A percentile compares a stretch with the other conserved stretches of the same genome.
Conservation (phyloP, 2,797 vertebrate genomes). For the Pseudochaenichthys georgianus region DNA sequence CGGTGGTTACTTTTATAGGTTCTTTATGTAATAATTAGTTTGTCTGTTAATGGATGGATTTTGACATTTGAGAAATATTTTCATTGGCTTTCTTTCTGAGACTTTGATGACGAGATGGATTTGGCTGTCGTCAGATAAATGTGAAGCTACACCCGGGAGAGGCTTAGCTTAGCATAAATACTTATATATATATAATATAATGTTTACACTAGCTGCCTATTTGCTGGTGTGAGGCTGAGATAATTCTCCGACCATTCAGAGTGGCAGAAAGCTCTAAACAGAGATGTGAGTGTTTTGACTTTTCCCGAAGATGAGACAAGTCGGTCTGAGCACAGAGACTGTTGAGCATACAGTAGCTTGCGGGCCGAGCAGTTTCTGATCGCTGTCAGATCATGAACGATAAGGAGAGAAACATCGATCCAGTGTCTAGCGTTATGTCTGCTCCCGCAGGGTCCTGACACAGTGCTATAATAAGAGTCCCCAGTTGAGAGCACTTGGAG, state of each 20-base stretch:
- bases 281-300: conserved; percentile 12
- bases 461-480: conserved; percentile 45
- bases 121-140: neutral
- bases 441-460: conserved; percentile 43
- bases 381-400: conserved; percentile 35
- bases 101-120: too few relatives aligned
- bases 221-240: neutral
- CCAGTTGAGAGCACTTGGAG: conserved; percentile 33
- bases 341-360: conserved; percentile 17
- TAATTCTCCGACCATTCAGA: neutral
- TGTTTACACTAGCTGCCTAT: conserved; percentile 8
- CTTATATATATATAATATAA: neutral
- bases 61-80: neutral
- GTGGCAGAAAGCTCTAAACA: neutral
- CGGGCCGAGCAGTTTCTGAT: conserved; percentile 23
- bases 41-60: neutral
- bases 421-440: conserved; percentile 31
- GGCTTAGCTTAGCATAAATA: neutral
- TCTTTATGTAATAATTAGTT: neutral
- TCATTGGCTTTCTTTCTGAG: neutral
- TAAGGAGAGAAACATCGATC: conserved; percentile 55
- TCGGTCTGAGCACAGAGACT: conserved; percentile 15
- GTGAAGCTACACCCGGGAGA: neutral
- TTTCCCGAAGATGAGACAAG: conserved; percentile 35
- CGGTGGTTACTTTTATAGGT: neutral